Evolutionary conservation across 2,888 invertebrate genomes (phyloP).

Genomic region (Athalia rosae): DNA sequence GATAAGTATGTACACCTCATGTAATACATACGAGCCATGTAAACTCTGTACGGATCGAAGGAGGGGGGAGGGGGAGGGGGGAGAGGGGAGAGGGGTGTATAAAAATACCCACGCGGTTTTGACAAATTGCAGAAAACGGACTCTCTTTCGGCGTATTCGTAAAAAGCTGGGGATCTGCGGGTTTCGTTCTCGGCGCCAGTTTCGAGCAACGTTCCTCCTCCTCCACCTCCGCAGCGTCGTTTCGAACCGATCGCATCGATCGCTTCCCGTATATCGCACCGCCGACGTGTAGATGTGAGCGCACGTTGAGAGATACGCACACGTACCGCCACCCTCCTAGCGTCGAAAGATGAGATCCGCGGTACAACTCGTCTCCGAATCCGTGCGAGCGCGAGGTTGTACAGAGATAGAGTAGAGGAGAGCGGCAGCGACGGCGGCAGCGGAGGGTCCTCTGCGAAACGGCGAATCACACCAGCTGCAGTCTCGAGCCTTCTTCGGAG

Average conservation of each 20-base stretch:
- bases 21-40: no score
- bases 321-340: no score
- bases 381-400: no score
- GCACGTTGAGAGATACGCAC: no score
- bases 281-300: no score
- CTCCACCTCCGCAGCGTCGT: neutral
- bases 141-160: conserved; percentile 34
- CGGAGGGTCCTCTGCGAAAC: conserved; percentile 3
- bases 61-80: no score
- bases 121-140: conserved; percentile 40
- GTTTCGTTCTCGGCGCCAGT: conserved; percentile 6
- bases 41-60: neutral
- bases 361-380: conserved; percentile 27
- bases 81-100: no score
- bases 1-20: no score
- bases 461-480: conserved; percentile 17
- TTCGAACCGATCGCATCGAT: conserved; percentile 27
- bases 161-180: conserved; percentile 25
- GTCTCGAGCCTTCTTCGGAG: conserved; percentile 4
- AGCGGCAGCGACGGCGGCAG: neutral
- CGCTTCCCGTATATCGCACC: no score
- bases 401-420: neutral
- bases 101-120: conserved; percentile 5
- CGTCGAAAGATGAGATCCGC: conserved; percentile 21
- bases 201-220: neutral